Evolutionary conservation across 35 echinoderm and acorn worm species (phyloP), one percentile per base, ranked within the genome.

Genomic region (Apostichopus japonicus): DNA sequence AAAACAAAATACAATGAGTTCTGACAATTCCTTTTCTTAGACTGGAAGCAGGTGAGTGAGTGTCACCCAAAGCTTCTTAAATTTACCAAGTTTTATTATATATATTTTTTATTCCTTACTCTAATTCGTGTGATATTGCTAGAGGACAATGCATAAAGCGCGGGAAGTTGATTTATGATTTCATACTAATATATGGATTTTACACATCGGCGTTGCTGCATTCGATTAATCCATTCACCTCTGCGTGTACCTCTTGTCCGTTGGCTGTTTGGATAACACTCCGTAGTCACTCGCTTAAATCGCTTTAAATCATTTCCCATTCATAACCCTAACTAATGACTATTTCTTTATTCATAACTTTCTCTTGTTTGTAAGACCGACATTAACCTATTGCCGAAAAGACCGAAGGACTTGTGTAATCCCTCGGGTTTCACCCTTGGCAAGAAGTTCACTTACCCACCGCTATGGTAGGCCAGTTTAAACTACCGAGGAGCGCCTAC

Each of bases 301-400:
- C 81, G 56, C 56, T 58, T 59, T 84, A 84, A 84, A 84, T 84
- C 55, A 84, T 84, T 84, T 57, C 15, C 81, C 81, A 84, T 84
- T 84, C 81, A 84, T 84, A 84, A 58, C 11, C 81, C 53, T 53
- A 84, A 57, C 55, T 84, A 84, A 84, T 84, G 81, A 84, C 81
- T 23, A 55, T 84, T 84, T 84, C 13, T 84, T 84, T 84, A 84
- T 84, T 84, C 81, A 84, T 84, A 24, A 58, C 81, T 57, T 84
- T 44, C 61, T 84, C 54, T 55, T 75, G 17, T 75, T 23, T n/a
- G 16, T 21, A 75, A 75, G 21, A 75, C 71, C 71, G 17, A 23
- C 71, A 75, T 75, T 75, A 75, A 75, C 71, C 71, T 75, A 75
- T 75, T n/a, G 33, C 71, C 71, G 22, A 75, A 75, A 14, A 75